Conservation (phyloP, 2,888 invertebrate genomes). For the Crocallis elinguaria region DNA sequence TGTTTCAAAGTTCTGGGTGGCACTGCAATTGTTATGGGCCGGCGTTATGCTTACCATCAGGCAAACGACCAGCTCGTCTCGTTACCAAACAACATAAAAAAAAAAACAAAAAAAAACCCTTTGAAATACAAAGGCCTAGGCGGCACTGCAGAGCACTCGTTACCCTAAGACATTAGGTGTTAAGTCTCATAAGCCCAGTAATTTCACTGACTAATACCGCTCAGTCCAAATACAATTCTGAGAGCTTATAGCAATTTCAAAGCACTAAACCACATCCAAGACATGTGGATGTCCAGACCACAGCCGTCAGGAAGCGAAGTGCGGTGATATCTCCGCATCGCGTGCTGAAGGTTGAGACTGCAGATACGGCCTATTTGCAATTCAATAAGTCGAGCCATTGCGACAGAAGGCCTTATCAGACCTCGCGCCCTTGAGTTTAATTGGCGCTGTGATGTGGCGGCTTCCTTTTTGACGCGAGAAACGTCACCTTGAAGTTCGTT, state of each 20-base stretch:
- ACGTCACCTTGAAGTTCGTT: neutral
- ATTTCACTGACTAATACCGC: too few relatives aligned
- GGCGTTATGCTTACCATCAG: too few relatives aligned
- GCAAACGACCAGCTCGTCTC: too few relatives aligned
- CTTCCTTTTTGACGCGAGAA: slow-evolving; percentile 23
- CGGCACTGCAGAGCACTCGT: too few relatives aligned
- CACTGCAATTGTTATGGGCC: too few relatives aligned
- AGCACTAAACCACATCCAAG: neutral
- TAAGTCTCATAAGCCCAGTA: too few relatives aligned
- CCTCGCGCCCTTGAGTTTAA: slow-evolving; percentile 41
- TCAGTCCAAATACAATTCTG: neutral
- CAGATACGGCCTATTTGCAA: slow-evolving; percentile 55
- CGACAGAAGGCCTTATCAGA: slow-evolving; percentile 49
- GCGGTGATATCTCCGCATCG: slow-evolving; percentile 55
- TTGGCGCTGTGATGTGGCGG: slow-evolving; percentile 45
- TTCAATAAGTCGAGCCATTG: slow-evolving; percentile 50
- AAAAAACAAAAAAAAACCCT: too few relatives aligned
- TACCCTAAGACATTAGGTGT: too few relatives aligned
- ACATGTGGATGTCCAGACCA: slow-evolving; percentile 32
- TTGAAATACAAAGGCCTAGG: too few relatives aligned
- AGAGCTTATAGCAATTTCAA: neutral
- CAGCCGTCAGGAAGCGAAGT: slow-evolving; percentile 20
- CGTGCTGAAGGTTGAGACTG: slow-evolving; percentile 54
- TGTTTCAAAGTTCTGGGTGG: too few relatives aligned
- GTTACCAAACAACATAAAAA: too few relatives aligned